phyloP scores from a whole-genome alignment of 1,140 invertebrate species.

The Drosophila micromelanica region DNA sequence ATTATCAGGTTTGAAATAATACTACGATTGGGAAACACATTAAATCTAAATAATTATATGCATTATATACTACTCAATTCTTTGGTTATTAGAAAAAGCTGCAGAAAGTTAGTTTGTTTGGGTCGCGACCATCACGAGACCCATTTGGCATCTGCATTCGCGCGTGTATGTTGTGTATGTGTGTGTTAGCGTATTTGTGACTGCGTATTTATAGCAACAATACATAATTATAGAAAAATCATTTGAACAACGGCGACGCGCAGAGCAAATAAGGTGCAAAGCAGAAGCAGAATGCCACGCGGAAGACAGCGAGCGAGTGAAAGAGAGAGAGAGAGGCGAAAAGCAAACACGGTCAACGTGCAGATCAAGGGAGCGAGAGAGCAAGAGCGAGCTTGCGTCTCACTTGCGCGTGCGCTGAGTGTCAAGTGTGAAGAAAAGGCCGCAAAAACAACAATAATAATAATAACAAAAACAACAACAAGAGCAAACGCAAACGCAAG shows the following conservation, averaged over 20 bases:
- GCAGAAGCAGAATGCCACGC: slow-evolving; percentile 70
- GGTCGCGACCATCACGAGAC: slow-evolving; percentile 69
- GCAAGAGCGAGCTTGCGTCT: slow-evolving; percentile 22
- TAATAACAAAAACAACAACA: slow-evolving; percentile 17
- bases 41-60: no score
- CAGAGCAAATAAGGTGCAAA: slow-evolving; percentile 64
- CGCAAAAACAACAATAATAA: slow-evolving; percentile 40
- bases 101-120: slow-evolving; percentile 54
- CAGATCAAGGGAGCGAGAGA: not conserved
- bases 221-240: slow-evolving; percentile 76
- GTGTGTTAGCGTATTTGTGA: slow-evolving; percentile 17
- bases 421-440: slow-evolving; percentile 40
- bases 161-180: slow-evolving; percentile 12
- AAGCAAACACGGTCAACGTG: slow-evolving; percentile 1
- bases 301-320: slow-evolving; percentile 46
- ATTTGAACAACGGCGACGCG: slow-evolving; percentile 36
- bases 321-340: slow-evolving; percentile 4
- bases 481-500: slow-evolving; percentile 24
- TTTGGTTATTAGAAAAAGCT: slow-evolving; percentile 22
- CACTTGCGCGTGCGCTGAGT: slow-evolving; percentile 50
- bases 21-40: no score
- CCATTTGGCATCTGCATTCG: slow-evolving; percentile 36
- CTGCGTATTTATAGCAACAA: slow-evolving; percentile 76
- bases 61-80: not conserved
- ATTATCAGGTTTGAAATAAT: not conserved